These are phyloP conservation scores for Acrobasis repandana DNA, from an alignment of 2,888 invertebrate genomes.

Conservation along the genomic window DNA sequence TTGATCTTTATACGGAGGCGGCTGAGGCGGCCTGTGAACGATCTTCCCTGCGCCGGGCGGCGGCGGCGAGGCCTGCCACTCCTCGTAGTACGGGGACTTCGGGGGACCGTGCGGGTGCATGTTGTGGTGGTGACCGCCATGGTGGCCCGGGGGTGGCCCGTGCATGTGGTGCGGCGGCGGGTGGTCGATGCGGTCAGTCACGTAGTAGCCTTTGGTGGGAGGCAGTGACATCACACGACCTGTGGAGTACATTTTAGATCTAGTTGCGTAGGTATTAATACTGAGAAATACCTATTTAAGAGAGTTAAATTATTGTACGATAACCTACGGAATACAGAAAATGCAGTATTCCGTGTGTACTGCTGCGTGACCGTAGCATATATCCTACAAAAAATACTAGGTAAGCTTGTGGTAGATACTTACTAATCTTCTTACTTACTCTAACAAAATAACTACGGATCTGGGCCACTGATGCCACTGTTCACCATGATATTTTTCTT, in stretches of 20 bases:
- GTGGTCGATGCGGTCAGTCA: conserved; percentile 67
- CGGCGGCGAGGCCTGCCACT: conserved; percentile 64
- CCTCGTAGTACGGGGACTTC: conserved; percentile 52
- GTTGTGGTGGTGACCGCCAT: not conserved
- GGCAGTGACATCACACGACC: conserved; percentile 73
- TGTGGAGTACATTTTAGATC: conserved; percentile 30
- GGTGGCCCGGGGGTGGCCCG: conserved; percentile 26
- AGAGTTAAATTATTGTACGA: too few species aligned
- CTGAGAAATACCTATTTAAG: too few species aligned
- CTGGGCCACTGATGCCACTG: too few species aligned
- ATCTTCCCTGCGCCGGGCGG: conserved; percentile 65
- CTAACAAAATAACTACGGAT: too few species aligned
- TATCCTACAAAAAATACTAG: too few species aligned
- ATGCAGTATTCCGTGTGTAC: too few species aligned
- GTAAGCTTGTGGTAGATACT: too few species aligned
- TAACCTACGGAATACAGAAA: too few species aligned
- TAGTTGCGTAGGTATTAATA: too few species aligned
- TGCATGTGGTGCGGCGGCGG: conserved; percentile 36
- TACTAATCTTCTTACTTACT: too few species aligned
- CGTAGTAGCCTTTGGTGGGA: conserved; percentile 70
- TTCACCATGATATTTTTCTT: too few species aligned
- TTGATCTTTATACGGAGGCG: conserved; percentile 68
- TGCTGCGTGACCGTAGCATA: too few species aligned
- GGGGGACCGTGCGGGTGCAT: conserved; percentile 27
- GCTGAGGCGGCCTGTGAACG: conserved; percentile 69